Conservation (phyloP, 2,113 vertebrate genomes). For the Salvelinus namaycush region DNA sequence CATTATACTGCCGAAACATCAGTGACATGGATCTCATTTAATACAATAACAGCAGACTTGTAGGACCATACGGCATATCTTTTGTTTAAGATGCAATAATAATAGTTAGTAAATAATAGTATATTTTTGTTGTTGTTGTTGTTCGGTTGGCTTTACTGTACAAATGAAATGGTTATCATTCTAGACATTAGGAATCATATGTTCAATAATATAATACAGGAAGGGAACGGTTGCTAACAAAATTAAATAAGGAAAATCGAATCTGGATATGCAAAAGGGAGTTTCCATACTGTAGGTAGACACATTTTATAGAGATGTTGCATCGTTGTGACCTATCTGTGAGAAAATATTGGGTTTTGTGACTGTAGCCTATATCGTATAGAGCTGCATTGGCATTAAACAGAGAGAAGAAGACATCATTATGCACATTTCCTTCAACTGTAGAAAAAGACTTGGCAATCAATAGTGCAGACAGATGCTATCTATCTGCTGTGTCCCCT, state of each 20-base stretch:
- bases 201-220: constrained; percentile 31
- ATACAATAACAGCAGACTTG: constrained; percentile 22
- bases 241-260: constrained; percentile 59
- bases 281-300: constrained; percentile 58
- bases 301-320: constrained; percentile 65
- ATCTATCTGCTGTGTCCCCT: neutral
- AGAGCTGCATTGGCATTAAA: constrained; percentile 4
- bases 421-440: neutral
- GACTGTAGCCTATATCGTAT: neutral
- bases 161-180: neutral
- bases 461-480: constrained; percentile 1
- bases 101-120: constrained; percentile 26
- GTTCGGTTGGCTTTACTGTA: neutral
- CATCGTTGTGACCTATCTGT: constrained; percentile 27
- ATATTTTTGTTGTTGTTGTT: neutral
- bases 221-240: constrained; percentile 45
- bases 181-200: constrained; percentile 25
- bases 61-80: neutral
- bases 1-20: constrained; percentile 31
- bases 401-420: neutral
- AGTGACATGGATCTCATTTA: neutral
- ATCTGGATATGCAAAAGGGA: constrained; percentile 61
- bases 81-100: neutral
- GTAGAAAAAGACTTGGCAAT: neutral
- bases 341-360: neutral